These are phyloP conservation scores for Elanoides forficatus DNA, from an alignment of 2,113 vertebrate species.

Conservation along the genomic window DNA sequence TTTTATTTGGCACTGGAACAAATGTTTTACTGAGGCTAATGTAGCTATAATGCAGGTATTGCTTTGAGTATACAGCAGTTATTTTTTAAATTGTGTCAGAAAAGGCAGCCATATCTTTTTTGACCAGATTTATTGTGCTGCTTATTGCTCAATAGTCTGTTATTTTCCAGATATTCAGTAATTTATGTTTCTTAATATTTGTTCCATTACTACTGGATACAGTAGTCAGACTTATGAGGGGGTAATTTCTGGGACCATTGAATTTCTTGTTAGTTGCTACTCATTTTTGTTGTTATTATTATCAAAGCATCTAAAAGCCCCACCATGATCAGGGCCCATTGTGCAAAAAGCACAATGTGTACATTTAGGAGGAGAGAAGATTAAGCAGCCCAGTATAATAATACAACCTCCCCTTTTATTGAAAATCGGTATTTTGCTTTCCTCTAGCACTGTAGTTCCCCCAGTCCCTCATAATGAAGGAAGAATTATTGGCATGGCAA, in stretches of 20 bases:
- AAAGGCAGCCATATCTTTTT: neutral
- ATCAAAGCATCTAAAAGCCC: neutral
- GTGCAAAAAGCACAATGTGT: neutral
- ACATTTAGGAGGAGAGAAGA: neutral
- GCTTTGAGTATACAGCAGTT: neutral
- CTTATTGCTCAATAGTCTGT: neutral
- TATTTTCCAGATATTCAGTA: constrained; percentile 8
- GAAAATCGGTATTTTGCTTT: neutral
- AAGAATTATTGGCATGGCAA: neutral
- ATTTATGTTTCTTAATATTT: constrained; percentile 16
- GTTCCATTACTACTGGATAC: neutral
- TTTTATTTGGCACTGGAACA: neutral
- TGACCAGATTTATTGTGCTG: neutral
- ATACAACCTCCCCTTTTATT: neutral
- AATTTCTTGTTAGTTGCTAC: neutral
- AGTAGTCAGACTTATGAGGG: neutral
- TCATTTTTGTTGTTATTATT: neutral
- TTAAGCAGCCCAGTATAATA: neutral
- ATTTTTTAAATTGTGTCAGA: neutral
- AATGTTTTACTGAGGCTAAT: neutral
- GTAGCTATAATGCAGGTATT: neutral
- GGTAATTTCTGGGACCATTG: neutral
- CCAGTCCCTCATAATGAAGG: neutral
- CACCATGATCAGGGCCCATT: neutral
- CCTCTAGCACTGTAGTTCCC: neutral